Conservation (phyloP, 37 sponge, comb jelly and placozoan genomes). For the Mnemiopsis leidyi region DNA sequence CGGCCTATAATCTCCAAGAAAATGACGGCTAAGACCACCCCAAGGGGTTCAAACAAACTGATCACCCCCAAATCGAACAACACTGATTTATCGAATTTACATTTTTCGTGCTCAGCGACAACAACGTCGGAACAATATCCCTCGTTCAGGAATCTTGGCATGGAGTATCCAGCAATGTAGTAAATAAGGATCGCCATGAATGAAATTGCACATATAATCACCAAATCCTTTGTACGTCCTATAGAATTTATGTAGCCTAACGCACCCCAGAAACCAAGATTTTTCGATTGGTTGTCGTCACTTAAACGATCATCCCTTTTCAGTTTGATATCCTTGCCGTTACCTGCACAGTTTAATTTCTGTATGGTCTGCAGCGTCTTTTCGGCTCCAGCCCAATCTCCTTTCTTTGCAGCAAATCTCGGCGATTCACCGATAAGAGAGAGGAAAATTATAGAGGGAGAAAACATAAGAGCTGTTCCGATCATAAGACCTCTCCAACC, state of each 20-base stretch:
- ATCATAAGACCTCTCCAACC: constrained; percentile 40
- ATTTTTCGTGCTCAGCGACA: not conserved
- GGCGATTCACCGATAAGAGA: not conserved
- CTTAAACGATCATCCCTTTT: not conserved
- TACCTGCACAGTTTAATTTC: not conserved
- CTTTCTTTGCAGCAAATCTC: not conserved
- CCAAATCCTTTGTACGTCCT: not conserved
- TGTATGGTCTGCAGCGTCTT: not conserved
- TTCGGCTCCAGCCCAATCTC: not conserved
- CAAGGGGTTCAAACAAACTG: constrained; percentile 1
- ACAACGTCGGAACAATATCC: not conserved
- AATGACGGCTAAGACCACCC: not conserved
- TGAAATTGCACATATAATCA: not conserved
- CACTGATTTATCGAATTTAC: not conserved
- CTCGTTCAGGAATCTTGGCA: not conserved
- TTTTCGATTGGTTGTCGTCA: not conserved
- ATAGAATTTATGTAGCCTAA: not conserved
- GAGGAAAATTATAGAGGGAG: constrained; percentile 15
- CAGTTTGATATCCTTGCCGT: not conserved
- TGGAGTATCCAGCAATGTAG: not conserved
- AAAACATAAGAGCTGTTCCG: not conserved
- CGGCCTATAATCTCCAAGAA: not conserved
- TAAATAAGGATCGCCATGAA: not conserved
- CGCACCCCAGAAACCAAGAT: not conserved
- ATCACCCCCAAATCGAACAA: constrained; percentile 30